Evolutionary conservation across 2,797 vertebrate species (phyloP).

Genomic region (Microchirus variegatus): DNA sequence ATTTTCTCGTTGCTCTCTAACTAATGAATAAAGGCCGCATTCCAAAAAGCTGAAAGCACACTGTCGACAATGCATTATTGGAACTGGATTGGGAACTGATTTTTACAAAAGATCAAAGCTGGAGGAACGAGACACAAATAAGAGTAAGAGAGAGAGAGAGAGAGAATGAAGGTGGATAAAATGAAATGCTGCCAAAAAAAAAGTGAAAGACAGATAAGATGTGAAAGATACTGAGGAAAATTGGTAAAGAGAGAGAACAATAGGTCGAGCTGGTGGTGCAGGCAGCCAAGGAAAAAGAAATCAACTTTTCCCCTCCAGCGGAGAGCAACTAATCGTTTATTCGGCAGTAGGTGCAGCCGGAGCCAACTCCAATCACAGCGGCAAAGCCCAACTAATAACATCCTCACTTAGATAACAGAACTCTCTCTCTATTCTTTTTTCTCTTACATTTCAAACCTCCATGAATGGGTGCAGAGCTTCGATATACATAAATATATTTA

Average conservation of each 20-base stretch:
- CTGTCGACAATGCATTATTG: conserved; percentile 10
- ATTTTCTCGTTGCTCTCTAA: background rate
- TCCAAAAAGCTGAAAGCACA: background rate
- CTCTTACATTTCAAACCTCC: conserved; percentile 57
- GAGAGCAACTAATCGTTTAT: conserved; percentile 80
- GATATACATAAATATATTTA: conserved; percentile 61
- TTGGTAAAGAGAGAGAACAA: conserved; percentile 70
- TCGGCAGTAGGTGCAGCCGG: conserved; percentile 67
- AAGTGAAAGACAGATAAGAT: conserved; percentile 65
- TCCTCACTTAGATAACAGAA: conserved; percentile 75
- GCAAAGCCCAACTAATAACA: conserved; percentile 75
- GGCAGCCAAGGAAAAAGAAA: conserved; percentile 71
- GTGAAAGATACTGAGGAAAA: conserved; percentile 68
- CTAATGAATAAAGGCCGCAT: conserved; percentile 2
- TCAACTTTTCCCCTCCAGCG: conserved; percentile 78
- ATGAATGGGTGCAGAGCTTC: conserved; percentile 40
- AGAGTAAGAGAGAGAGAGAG: conserved; percentile 9
- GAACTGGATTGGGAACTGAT: conserved; percentile 17
- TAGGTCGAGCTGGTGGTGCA: conserved; percentile 59
- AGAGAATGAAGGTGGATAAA: conserved; percentile 31
- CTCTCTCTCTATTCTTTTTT: conserved; percentile 36
- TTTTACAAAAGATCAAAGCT: conserved; percentile 40
- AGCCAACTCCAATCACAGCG: conserved; percentile 65
- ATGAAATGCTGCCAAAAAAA: conserved; percentile 44
- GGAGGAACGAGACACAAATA: conserved; percentile 24